A percentile compares a stretch with the other conserved stretches of the same genome.
phyloP scores from a whole-genome alignment of 2,797 vertebrate species.

The Xiphophorus birchmanni region DNA sequence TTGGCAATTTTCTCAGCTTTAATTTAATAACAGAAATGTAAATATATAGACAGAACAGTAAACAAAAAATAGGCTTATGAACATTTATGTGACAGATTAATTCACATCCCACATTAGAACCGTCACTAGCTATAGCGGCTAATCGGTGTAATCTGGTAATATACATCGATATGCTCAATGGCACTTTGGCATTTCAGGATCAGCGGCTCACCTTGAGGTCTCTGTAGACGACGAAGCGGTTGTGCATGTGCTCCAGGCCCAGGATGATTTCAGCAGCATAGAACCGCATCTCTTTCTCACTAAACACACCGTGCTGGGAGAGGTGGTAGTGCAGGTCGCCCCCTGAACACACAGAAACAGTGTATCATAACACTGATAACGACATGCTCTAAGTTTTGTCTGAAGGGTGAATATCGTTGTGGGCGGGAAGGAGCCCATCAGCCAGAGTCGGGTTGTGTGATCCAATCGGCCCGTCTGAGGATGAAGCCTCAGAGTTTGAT shows the following conservation, averaged over 20 bases:
- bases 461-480: constrained; percentile 23
- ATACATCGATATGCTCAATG: neutral
- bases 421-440: neutral
- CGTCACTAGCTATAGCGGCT: too few relatives aligned
- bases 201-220: constrained; percentile 91
- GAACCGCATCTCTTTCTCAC: constrained; percentile 97
- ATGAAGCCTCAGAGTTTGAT: constrained; percentile 11
- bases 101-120: too few relatives aligned
- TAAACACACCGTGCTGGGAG: constrained; percentile 97
- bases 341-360: constrained; percentile 71
- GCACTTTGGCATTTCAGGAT: neutral
- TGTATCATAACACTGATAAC: neutral
- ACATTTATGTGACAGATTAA: too few relatives aligned
- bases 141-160: too few relatives aligned
- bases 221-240: constrained; percentile 94
- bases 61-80: too few relatives aligned
- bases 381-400: neutral
- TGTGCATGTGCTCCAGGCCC: constrained; percentile 98
- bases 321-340: constrained; percentile 98
- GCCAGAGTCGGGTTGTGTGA: constrained; percentile 20
- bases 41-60: too few relatives aligned
- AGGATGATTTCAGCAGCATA: constrained; percentile 97
- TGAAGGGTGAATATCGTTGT: constrained; percentile 22
- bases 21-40: too few relatives aligned
- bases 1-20: too few relatives aligned